These are phyloP conservation scores for Rhabdornis inornatus DNA, from an alignment of 2,113 vertebrate genomes.

Conservation along the genomic window DNA sequence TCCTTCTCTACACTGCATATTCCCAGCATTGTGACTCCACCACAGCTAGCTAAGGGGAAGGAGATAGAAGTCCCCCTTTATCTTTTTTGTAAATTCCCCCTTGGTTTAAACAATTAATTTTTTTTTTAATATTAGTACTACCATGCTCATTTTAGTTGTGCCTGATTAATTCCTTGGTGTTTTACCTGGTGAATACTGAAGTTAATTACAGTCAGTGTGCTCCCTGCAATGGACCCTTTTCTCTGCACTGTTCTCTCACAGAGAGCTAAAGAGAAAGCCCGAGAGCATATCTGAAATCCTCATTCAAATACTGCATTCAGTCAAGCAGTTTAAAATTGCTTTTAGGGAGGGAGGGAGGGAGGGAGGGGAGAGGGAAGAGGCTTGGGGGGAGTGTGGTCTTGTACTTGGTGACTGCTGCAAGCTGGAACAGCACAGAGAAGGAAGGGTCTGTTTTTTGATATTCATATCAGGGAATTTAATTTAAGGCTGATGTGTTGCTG, in stretches of 20 bases:
- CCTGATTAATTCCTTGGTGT: background rate
- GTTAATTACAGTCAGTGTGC: background rate
- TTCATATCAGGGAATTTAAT: constrained; percentile 36
- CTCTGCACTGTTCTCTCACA: background rate
- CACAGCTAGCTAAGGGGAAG: background rate
- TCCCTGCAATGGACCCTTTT: background rate
- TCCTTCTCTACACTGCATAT: background rate
- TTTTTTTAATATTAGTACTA: background rate
- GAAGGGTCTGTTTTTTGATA: constrained; percentile 33
- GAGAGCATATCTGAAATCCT: constrained; percentile 30
- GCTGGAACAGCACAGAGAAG: background rate
- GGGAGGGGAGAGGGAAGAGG: background rate
- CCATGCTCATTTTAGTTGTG: background rate
- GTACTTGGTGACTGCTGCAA: background rate
- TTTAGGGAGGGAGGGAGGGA: background rate
- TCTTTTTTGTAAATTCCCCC: background rate
- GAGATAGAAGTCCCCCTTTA: background rate
- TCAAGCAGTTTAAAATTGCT: constrained; percentile 42
- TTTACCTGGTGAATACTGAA: background rate
- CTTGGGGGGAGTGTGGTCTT: background rate
- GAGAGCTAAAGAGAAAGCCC: constrained; percentile 13
- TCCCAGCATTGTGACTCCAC: background rate
- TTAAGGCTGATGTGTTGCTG: constrained; percentile 29
- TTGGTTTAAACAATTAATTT: background rate
- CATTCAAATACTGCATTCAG: constrained; percentile 43